Conservation (phyloP, 2,888 invertebrate genomes). For the Ernsta delagoae region DNA sequence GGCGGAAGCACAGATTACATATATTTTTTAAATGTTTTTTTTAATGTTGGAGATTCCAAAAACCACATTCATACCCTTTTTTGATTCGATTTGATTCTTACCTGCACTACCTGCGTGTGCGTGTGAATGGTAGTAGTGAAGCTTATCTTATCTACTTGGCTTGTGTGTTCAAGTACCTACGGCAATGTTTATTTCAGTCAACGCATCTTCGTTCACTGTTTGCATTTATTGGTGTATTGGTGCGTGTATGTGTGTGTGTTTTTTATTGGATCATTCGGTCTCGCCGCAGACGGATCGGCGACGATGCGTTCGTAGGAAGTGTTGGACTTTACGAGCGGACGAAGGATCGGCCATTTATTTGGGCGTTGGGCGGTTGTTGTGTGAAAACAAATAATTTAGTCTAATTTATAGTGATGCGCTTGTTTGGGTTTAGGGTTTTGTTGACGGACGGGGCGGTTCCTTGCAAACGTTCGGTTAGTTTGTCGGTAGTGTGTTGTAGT, state of each 20-base stretch:
- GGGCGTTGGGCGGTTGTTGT: neutral
- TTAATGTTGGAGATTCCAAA: no score
- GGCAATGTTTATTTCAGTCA: conserved; percentile 19
- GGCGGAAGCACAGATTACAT: no score
- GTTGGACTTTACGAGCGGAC: conserved; percentile 9
- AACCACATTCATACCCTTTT: no score
- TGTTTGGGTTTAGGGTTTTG: neutral
- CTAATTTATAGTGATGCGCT: neutral
- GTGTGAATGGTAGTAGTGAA: no score
- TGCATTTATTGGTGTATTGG: conserved; percentile 17
- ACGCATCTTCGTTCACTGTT: conserved; percentile 13
- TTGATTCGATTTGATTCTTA: no score
- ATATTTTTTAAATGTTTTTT: no score
- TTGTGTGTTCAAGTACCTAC: neutral
- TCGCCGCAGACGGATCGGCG: conserved; percentile 20
- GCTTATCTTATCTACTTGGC: no score
- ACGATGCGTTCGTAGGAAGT: conserved; percentile 22
- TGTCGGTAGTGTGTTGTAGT: no score
- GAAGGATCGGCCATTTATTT: conserved; percentile 1
- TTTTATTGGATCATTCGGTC: conserved; percentile 26
- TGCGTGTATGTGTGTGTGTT: conserved; percentile 14
- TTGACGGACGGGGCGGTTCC: neutral
- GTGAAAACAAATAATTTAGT: conserved; percentile 9
- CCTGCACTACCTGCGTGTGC: no score
- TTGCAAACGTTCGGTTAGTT: no score